Evolutionary conservation across 2,888 invertebrate genomes (phyloP).

Genomic region (Polymixis lichenea): DNA sequence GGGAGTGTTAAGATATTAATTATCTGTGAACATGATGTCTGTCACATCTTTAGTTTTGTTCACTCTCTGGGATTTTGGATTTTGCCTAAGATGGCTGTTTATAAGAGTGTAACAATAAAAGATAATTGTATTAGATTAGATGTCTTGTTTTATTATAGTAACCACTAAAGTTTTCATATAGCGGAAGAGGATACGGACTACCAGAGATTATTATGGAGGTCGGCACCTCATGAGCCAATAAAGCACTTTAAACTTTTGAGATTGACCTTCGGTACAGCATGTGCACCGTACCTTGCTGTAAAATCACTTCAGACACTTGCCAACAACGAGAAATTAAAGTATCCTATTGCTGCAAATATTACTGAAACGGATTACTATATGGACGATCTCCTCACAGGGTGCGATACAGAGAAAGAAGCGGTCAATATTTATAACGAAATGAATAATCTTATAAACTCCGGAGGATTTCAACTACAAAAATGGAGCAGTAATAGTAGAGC

Average conservation of each 20-base stretch:
- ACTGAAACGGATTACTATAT: conserved; percentile 33
- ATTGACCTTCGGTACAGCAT: conserved; percentile 23
- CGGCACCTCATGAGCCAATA: not conserved
- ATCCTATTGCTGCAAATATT: not conserved
- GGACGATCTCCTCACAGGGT: conserved; percentile 61
- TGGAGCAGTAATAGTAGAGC: conserved; percentile 63
- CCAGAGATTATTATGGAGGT: conserved; percentile 30
- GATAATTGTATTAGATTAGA: no score
- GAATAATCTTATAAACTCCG: not conserved
- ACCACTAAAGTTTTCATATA: no score
- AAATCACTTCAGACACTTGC: conserved; percentile 9
- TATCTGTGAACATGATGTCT: no score
- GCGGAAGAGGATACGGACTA: conserved; percentile 8
- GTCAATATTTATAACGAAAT: conserved; percentile 37
- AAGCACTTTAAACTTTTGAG: conserved; percentile 13
- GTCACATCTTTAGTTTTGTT: no score
- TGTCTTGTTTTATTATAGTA: no score
- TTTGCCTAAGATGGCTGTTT: no score
- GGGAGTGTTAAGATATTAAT: no score
- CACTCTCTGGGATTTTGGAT: no score
- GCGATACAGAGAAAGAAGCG: conserved; percentile 54
- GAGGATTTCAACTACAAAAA: conserved; percentile 57
- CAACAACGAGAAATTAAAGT: not conserved
- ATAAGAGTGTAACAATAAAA: no score
- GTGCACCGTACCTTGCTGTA: conserved; percentile 19